Conservation (phyloP, 2,888 invertebrate genomes). For the Cataglyphis cursor region DNA sequence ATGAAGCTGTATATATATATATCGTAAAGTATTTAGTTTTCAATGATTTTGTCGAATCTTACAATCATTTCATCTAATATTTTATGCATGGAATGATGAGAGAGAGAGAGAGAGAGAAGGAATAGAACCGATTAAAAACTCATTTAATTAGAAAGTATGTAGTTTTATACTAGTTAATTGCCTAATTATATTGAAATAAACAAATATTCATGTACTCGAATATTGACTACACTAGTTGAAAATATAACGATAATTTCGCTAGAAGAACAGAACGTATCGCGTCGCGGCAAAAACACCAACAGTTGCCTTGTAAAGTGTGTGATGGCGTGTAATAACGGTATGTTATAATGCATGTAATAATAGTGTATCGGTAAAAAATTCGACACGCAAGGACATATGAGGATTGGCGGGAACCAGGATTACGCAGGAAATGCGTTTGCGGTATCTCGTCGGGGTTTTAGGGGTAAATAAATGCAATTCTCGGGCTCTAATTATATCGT, state of each 20-base stretch:
- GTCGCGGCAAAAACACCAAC: constrained; percentile 16
- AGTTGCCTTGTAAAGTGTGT: constrained; percentile 27
- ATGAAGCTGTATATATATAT: background rate
- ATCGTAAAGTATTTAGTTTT: background rate
- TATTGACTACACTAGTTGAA: background rate
- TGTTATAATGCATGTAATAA: constrained; percentile 36
- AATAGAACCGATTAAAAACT: background rate
- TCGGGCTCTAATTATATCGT: constrained; percentile 16
- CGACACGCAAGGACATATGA: constrained; percentile 42
- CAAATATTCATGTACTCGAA: background rate
- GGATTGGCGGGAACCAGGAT: constrained; percentile 32
- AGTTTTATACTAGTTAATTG: background rate
- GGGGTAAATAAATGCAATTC: constrained; percentile 41
- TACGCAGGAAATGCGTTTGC: constrained; percentile 45
- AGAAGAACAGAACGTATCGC: background rate
- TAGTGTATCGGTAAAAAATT: constrained; percentile 20
- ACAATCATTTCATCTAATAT: background rate
- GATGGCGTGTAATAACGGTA: constrained; percentile 33
- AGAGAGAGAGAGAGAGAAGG: no score
- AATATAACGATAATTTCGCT: background rate
- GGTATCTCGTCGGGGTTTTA: constrained; percentile 24
- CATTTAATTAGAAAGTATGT: background rate
- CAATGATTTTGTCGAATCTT: background rate
- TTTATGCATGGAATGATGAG: background rate
- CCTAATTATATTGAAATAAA: background rate